Percentiles rank a stretch among this genome's conserved stretches.
Conservation (phyloP, 2,888 invertebrate species). For the Epinotia nisella region DNA sequence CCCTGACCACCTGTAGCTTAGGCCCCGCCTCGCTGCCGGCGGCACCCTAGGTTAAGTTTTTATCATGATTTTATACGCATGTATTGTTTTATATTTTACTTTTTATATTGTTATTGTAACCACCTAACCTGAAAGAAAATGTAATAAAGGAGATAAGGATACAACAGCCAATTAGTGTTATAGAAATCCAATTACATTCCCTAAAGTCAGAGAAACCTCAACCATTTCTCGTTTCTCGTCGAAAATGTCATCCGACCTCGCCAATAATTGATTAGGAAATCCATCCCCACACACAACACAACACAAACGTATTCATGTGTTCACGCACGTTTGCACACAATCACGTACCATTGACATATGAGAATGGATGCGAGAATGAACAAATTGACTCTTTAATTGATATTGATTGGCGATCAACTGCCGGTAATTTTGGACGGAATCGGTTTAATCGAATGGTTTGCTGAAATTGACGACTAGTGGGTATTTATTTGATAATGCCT, state of each 20-base stretch:
- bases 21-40: no score
- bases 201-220: constrained; percentile 5
- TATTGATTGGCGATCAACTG: constrained; percentile 22
- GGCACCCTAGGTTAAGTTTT: no score
- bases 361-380: constrained; percentile 20
- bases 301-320: constrained; percentile 33
- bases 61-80: no score
- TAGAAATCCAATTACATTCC: background rate
- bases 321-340: constrained; percentile 42
- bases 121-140: no score
- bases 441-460: constrained; percentile 3
- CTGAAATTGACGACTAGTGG: background rate
- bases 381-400: constrained; percentile 30
- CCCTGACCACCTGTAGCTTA: no score
- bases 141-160: no score
- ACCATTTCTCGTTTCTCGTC: background rate
- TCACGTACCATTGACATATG: constrained; percentile 4
- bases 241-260: constrained; percentile 25
- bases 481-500: constrained; percentile 5
- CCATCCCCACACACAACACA: constrained; percentile 25
- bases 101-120: no score
- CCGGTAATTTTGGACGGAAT: background rate
- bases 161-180: no score
- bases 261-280: constrained; percentile 41
- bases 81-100: no score